phyloP scores from a whole-genome alignment of 2,888 invertebrate genomes.

The Eupeodes latifasciatus region DNA sequence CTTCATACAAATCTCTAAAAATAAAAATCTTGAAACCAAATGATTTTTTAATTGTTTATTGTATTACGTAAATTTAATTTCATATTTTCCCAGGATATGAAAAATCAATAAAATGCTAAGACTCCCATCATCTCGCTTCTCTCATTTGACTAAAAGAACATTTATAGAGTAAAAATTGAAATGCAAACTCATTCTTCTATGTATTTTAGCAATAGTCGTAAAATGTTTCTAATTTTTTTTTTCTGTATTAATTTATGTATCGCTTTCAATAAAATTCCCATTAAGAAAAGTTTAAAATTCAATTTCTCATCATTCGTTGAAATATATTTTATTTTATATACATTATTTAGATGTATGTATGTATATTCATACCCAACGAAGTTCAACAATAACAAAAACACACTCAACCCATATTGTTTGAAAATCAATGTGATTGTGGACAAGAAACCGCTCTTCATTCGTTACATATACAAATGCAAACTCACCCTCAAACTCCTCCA shows the following conservation, averaged over 20 bases:
- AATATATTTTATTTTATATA: constrained; percentile 10
- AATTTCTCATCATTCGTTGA: constrained; percentile 68
- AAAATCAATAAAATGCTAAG: constrained; percentile 19
- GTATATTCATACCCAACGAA: background rate
- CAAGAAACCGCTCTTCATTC: constrained; percentile 74
- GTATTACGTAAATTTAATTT: background rate
- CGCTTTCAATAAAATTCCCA: constrained; percentile 74
- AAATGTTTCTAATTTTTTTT: constrained; percentile 23
- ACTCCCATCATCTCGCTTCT: background rate
- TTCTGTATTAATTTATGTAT: constrained; percentile 43
- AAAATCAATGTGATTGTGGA: constrained; percentile 75
- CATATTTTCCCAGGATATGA: constrained; percentile 3
- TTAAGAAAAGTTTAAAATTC: constrained; percentile 76
- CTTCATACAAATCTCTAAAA: too few relatives aligned
- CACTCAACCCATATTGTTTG: constrained; percentile 65
- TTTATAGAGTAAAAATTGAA: constrained; percentile 15
- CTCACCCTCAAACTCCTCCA: constrained; percentile 66
- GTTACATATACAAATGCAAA: constrained; percentile 75
- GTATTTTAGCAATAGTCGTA: background rate
- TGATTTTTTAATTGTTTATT: background rate
- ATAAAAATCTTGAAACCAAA: background rate
- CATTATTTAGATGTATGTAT: too few relatives aligned
- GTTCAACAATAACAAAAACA: constrained; percentile 10
- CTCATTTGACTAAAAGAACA: constrained; percentile 51
- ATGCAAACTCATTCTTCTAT: constrained; percentile 45